Percentiles rank a stretch among this genome's conserved stretches.
Conservation (phyloP, 2,888 invertebrate species). For the Falcaria lacertinaria region DNA sequence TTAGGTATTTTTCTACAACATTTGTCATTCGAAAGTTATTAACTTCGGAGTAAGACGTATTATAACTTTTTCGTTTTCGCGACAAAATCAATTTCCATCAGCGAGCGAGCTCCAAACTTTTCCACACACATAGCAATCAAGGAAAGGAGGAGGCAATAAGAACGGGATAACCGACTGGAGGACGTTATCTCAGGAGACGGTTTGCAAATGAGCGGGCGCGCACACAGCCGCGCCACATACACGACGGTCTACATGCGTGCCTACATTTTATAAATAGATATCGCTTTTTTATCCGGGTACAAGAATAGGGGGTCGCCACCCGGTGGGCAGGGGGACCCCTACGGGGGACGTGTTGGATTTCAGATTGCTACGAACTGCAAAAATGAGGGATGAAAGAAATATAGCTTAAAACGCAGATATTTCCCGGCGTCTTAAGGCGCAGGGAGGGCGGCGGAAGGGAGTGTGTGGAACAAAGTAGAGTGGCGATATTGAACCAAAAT, state of each 20-base stretch:
- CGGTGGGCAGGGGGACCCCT: slow-evolving; percentile 60
- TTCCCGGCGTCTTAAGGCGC: slow-evolving; percentile 78
- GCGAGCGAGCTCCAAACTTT: slow-evolving; percentile 65
- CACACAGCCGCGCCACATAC: slow-evolving; percentile 60
- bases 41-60: slow-evolving; percentile 45
- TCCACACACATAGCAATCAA: slow-evolving; percentile 74
- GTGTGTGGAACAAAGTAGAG: slow-evolving; percentile 80
- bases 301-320: slow-evolving; percentile 75
- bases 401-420: slow-evolving; percentile 82
- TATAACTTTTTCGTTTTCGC: slow-evolving; percentile 59
- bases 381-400: slow-evolving; percentile 82
- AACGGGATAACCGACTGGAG: slow-evolving; percentile 76
- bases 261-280: slow-evolving; percentile 80
- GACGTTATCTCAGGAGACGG: slow-evolving; percentile 79
- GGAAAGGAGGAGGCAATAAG: slow-evolving; percentile 75
- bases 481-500: slow-evolving; percentile 79
- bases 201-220: slow-evolving; percentile 77
- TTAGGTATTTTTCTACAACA: slow-evolving; percentile 5
- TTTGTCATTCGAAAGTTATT: slow-evolving; percentile 9
- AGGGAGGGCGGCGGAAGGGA: slow-evolving; percentile 52
- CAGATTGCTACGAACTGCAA: slow-evolving; percentile 81
- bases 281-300: slow-evolving; percentile 79
- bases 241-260: slow-evolving; percentile 56
- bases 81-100: slow-evolving; percentile 70
- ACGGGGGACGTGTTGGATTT: slow-evolving; percentile 80